phyloP scores from a whole-genome alignment of 1,140 invertebrate species.

The Semibalanus balanoides region DNA sequence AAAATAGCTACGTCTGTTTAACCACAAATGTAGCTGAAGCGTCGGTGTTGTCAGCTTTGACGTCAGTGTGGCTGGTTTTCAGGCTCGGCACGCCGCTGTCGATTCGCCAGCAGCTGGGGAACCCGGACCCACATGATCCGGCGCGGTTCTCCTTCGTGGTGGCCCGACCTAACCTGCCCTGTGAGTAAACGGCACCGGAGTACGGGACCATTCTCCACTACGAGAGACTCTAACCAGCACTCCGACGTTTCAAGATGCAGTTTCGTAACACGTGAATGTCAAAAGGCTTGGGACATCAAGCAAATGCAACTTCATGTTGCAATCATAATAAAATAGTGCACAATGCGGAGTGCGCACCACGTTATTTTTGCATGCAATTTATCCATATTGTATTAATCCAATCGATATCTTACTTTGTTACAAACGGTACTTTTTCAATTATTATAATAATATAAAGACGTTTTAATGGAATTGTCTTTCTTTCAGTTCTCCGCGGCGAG shows the following conservation, averaged over 20 bases:
- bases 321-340: neutral
- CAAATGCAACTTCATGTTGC: neutral
- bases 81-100: neutral
- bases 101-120: neutral
- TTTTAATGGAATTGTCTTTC: neutral
- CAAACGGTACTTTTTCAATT: too few species aligned
- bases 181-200: conserved; percentile 9
- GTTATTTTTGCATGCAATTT: too few species aligned
- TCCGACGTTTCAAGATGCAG: neutral
- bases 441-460: too few species aligned
- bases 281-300: too few species aligned
- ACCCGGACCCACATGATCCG: conserved; percentile 13
- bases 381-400: too few species aligned
- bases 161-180: conserved; percentile 15
- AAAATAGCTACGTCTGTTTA: too few species aligned
- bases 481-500: conserved; percentile 17
- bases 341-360: neutral
- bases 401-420: too few species aligned
- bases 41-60: too few species aligned
- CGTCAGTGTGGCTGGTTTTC: too few species aligned
- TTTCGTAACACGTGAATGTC: too few species aligned
- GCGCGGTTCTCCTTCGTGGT: conserved; percentile 14
- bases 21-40: too few species aligned
- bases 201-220: neutral
- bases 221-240: too few species aligned